Base-by-base conservation (phyloP, 2,888 invertebrate species). In the Phragmatobia fuliginosa region DNA sequence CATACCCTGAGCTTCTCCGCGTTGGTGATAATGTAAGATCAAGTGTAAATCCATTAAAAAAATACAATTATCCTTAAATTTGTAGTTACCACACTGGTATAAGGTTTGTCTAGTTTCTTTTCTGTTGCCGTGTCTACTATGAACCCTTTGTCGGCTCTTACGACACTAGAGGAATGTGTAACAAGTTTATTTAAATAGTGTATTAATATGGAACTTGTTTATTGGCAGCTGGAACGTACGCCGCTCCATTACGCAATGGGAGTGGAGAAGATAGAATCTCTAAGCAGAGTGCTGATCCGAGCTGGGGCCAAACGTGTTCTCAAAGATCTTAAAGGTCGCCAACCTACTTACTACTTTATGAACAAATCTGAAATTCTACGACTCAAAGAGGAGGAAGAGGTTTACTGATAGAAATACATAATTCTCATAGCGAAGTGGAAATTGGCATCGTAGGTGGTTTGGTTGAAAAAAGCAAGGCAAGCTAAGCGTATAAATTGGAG, bases 221-320 rank as follows among this genome's bases (percentile, higher is more conserved):
- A 58, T 56, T 67, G 58, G 49, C 90, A 99, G 98, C 88, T 99
- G 94, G 98, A 98, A 89, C 96, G 98, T 82, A 98, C 98, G 18
- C 97, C 98, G 1, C 94, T 99, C 41, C 99, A 99, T 90, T 98
- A 98, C 90, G 98, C 98, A 0, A 98, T 98, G 98, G 98, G 98
- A 11, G 96, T 98, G 5, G 97, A 97, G 70, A 96, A 97, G 79
- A 97, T 98, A 70, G 98, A 98, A 90, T 96, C 96, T 16, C 93
- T 98, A 61, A 98, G 98, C 85, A 96, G 97, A 76, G 96, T 98
- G 66, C 95, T 99, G 38, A 98, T 98, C 67, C 96, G 97, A 84
- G 97, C 97, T 16, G 98, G 98, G 45, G 97, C 98, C 58, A 97
- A 97, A 87, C 95, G 98, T 72, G 97, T 97, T 0, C 95, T 97